Evolutionary conservation across 2,113 vertebrate genomes (phyloP).

Genomic region (Macrotus californicus): DNA sequence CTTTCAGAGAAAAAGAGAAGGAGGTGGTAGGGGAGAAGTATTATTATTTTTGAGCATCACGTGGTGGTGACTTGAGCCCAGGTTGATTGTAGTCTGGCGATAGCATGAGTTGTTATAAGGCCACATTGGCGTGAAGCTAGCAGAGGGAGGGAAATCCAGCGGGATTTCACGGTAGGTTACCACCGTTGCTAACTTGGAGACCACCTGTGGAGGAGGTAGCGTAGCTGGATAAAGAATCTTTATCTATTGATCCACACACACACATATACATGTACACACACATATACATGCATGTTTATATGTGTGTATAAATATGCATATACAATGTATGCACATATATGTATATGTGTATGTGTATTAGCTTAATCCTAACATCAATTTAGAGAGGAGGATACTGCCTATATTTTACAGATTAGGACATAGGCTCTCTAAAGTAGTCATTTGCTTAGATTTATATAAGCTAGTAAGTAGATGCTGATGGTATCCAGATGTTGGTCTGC

Average conservation of each 20-base stretch:
- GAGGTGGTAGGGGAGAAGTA: neutral
- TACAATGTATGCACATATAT: neutral
- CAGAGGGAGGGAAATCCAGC: neutral
- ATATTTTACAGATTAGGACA: neutral
- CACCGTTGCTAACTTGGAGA: neutral
- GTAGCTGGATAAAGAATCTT: neutral
- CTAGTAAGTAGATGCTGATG: neutral
- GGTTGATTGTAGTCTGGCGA: neutral
- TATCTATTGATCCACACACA: neutral
- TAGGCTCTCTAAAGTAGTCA: neutral
- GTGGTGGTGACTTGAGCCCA: neutral
- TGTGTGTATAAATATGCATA: neutral
- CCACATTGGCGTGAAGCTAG: neutral
- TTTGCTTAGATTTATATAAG: neutral
- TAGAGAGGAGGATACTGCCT: neutral
- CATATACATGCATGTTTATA: neutral
- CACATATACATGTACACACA: neutral
- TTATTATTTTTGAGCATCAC: neutral
- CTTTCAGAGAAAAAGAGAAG: neutral
- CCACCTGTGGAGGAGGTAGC: neutral
- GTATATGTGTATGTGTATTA: neutral
- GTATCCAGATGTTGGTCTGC: neutral
- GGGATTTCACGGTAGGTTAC: neutral
- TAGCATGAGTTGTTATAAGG: neutral
- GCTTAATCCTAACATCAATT: neutral